Evolutionary conservation across 2,888 invertebrate species (phyloP), one percentile per base, ranked within the genome.

Genomic region (Petrolisthes manimaculis): DNA sequence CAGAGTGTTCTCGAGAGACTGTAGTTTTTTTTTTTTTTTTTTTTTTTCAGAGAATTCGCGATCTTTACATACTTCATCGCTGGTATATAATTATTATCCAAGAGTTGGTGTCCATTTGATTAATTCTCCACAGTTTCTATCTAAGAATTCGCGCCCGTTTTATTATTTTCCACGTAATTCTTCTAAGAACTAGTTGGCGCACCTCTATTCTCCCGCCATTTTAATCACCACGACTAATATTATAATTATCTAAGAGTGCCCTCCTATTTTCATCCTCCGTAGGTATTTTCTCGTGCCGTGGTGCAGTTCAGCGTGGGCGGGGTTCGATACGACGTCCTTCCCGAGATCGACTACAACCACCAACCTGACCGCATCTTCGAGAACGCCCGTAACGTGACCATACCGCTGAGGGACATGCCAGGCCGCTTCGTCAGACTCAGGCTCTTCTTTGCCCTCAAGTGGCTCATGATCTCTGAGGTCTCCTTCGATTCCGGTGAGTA

Each of bases 381-480:
- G 93, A 95, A 94, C 89, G 95, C 97, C 2, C 94, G 97, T 37
- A 97, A 97, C 93, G 95, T 98, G 81, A 95, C 95, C 92, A 95
- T 98, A 92, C 96, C 96, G 92, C 94, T 98, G 69, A 96, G 96
- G 92, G 95, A 96, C 92, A 94, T 96, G 79, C 95, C 97, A 83
- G 98, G 96, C 53, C 95, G 95, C 92, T 97, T 95, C 94, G 96
- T 97, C 89, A 96, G 96, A 92, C 93, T 96, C 91, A 95, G 96
- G 92, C 94, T 97, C 84, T 94, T 94, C 91, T 97, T 97, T 93
- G 96, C 96, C 4, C 95, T 96, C 21, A 94, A 95, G 86, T 98
- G 98, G 97, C 95, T 98, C 92, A 95, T 98, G 94, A 95, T 98
- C 92, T 97, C 97, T 93, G 98, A 98, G 93, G 95, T 98, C 91